Base-by-base conservation (phyloP, 2,797 vertebrate genomes). In the Tapirus indicus region DNA sequence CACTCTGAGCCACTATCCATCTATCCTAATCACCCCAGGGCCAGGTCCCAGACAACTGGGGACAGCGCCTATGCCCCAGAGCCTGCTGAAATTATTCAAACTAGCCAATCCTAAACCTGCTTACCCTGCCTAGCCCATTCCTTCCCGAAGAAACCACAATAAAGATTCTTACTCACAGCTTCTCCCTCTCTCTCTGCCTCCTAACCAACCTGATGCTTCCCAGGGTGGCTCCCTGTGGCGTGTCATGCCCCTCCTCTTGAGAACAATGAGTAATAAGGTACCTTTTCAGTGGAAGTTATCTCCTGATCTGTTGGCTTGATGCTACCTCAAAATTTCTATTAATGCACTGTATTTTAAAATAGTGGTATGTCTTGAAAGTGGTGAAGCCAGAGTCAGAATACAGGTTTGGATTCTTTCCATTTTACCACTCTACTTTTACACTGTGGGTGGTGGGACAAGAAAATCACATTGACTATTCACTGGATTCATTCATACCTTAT, bases 381-480 rank as follows among this genome's bases (percentile, higher is more conserved):
- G 12, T 71, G 54, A 95, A 56, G 64, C 7, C 69, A 88, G 44
- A 56, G 56, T 56, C 56, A 93, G 44, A 91, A 64, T 64, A 17
- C 38, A 64, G 16, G 32, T 87, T 91, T 71, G 3, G 25, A 38
- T 64, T 23, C 35, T 56, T 91, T 88, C 20, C 78, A 21, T 72
- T 91, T 91, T 54, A 47, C 4, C 38, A 86, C 25, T 82, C 60
- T 93, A 20, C 18, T 52, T 11, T 47, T 2, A 4, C 14, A 64
- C 35, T 20, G 7, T 68, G 5, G 5, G 23, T 77, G 4, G 20
- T 41, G 23, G 16, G n/a, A 12, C 49, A 68, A 82, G n/a, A 83
- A 66, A 88, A 58, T 17, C 25, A 54, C 16, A 62, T 77, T 9
- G 21, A 13, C 23, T 93, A 10, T 71, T n/a, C 18, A n/a, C n/a